Evolutionary conservation across 2,113 vertebrate species (phyloP), one percentile per base, ranked within the genome.

Genomic region (Sylvicapra grimmia): DNA sequence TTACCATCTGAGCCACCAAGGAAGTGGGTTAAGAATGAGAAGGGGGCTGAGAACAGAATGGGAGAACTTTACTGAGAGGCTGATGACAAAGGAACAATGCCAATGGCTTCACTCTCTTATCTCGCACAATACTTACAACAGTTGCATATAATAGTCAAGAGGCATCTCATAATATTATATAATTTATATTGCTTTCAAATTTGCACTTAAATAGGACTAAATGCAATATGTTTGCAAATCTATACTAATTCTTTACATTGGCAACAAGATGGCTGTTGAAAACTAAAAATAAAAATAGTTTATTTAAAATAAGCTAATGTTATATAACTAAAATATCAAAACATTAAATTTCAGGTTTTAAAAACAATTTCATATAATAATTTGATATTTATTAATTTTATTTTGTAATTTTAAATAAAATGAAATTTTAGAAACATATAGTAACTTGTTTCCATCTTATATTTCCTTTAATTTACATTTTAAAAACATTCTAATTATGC

Each of bases 361-460:
- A 96, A 92, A 59, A 27, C 88, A 85, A 80, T 51, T 85, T 44
- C 36, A 68, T 59, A 6, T 6, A 25, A 84, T 89, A n/a, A 59
- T 86, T 72, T 90, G 7, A 89, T 56, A 75, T 51, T 93, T 90
- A 49, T 36, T 49, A 85, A 87, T 93, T 10, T 54, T 47, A 89
- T 49, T 94, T 97, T 92, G 19, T 54, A 53, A 92, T 88, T 85
- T 79, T 86, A 25, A 96, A 59, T 72, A 29, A 91, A 93, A 80
- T 29, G 21, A 13, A 27, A 65, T 15, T 72, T 90, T 86, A 49
- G 7, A 82, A 89, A 85, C 36, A 93, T 58, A 93, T 79, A 82
- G 86, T 36, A 72, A 68, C 21, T 90, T 85, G 9, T 59, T 53
- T 58, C 15, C 68, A 47, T 54, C 93, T 96, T 16, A 7, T 29